These are phyloP conservation scores for Campoplex capitator DNA, from an alignment of 2,888 invertebrate genomes.

Conservation along the genomic window DNA sequence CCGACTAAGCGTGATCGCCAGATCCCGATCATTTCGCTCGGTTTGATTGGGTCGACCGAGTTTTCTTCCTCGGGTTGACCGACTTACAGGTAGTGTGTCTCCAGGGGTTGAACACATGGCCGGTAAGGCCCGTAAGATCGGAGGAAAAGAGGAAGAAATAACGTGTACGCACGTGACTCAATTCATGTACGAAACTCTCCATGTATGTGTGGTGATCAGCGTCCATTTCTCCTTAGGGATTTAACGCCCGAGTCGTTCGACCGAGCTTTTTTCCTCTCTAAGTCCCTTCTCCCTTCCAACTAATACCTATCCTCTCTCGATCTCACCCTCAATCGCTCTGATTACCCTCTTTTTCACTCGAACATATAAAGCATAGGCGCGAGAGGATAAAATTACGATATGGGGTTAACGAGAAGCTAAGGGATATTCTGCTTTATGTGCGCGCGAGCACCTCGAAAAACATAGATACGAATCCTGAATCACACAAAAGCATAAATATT, in stretches of 20 bases:
- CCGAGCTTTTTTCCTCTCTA: conserved; percentile 59
- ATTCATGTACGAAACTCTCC: background rate
- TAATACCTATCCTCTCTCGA: conserved; percentile 73
- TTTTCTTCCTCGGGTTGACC: conserved; percentile 77
- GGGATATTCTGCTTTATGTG: background rate
- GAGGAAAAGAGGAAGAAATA: conserved; percentile 3
- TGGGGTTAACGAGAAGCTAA: conserved; percentile 8
- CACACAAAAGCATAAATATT: no score
- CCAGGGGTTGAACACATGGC: conserved; percentile 60
- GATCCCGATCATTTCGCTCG: conserved; percentile 71
- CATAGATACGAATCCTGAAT: background rate
- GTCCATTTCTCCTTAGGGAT: conserved; percentile 79
- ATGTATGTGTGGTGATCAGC: conserved; percentile 45
- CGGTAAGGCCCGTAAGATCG: conserved; percentile 57
- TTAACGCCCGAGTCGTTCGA: conserved; percentile 80
- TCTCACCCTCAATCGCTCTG: conserved; percentile 48
- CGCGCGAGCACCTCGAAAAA: background rate
- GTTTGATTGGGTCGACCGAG: conserved; percentile 70
- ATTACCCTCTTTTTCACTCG: conserved; percentile 56
- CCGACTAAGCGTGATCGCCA: conserved; percentile 42
- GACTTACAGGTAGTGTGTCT: conserved; percentile 75
- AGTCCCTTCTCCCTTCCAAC: conserved; percentile 73
- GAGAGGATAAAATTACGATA: conserved; percentile 30
- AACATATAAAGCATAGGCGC: conserved; percentile 41
- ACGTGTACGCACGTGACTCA: background rate